phyloP scores from a whole-genome alignment of 2,113 vertebrate genomes.

The Podarcis muralis region DNA sequence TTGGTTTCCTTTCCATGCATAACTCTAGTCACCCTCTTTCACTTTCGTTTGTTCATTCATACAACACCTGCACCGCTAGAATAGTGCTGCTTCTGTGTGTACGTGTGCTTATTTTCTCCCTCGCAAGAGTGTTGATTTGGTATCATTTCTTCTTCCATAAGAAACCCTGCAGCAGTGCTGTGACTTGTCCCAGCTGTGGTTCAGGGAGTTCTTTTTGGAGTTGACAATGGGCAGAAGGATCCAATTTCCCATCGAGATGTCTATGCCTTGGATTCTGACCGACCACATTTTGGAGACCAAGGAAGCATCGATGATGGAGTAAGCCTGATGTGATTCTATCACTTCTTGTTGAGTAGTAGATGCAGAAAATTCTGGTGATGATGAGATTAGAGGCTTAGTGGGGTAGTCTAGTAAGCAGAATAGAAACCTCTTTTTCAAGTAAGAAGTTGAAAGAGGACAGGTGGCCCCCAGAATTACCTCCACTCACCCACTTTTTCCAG shows the following conservation, averaged over 20 bases:
- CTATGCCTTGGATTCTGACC: conserved; percentile 99
- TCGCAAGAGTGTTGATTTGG: conserved; percentile 34
- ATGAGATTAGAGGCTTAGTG: background rate
- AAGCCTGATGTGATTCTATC: conserved; percentile 53
- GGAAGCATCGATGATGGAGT: conserved; percentile 88
- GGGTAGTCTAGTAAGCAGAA: background rate
- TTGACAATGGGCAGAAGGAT: conserved; percentile 87
- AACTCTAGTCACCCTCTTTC: conserved; percentile 30
- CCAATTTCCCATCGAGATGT: conserved; percentile 93
- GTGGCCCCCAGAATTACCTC: background rate
- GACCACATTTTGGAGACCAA: conserved; percentile 91
- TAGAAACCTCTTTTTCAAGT: background rate
- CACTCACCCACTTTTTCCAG: background rate
- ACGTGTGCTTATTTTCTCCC: background rate
- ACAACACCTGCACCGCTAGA: conserved; percentile 41
- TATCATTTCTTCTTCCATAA: conserved; percentile 57
- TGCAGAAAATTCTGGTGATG: background rate
- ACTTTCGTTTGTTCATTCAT: conserved; percentile 51
- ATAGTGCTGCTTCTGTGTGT: background rate
- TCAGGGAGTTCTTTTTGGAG: conserved; percentile 96
- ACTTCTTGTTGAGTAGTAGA: background rate
- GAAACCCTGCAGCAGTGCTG: conserved; percentile 86
- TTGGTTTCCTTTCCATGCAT: background rate
- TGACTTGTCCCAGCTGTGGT: conserved; percentile 85
- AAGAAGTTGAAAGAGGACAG: background rate